These are phyloP conservation scores for Neomorphus geoffroyi DNA, from an alignment of 2,797 vertebrate genomes.

Conservation along the genomic window DNA sequence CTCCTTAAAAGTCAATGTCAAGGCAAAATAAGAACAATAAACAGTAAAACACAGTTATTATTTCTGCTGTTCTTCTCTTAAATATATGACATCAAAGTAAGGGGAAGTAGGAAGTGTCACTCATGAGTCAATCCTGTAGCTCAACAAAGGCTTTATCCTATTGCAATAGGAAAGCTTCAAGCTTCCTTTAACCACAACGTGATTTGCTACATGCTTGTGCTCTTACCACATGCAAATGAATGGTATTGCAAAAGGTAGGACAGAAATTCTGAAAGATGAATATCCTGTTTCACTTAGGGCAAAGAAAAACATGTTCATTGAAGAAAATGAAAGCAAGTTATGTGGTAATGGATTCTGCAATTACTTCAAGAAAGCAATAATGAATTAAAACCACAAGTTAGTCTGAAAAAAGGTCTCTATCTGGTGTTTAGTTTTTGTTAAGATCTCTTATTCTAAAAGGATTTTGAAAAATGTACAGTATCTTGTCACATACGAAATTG, in stretches of 20 bases:
- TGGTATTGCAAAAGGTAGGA: constrained; percentile 71
- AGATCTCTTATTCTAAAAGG: background rate
- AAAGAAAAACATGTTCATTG: constrained; percentile 7
- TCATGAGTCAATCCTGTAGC: constrained; percentile 43
- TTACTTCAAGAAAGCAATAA: background rate
- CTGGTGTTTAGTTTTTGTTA: background rate
- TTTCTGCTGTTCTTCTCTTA: background rate
- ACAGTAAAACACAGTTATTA: background rate
- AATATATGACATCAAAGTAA: constrained; percentile 44
- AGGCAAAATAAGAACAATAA: background rate
- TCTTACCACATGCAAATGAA: constrained; percentile 31
- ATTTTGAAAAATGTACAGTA: background rate
- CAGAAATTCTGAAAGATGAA: constrained; percentile 57
- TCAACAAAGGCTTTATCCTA: constrained; percentile 24
- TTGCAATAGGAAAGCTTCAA: constrained; percentile 10
- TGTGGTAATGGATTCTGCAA: background rate
- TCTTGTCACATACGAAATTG: background rate
- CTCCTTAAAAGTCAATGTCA: background rate
- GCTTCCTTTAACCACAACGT: background rate
- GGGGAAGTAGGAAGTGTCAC: constrained; percentile 43
- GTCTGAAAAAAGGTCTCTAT: background rate
- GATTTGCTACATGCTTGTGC: constrained; percentile 19
- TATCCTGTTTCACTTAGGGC: constrained; percentile 57
- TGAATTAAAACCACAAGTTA: background rate
- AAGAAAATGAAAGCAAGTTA: constrained; percentile 37